These are phyloP conservation scores for Amphiura filiformis DNA, from an alignment of 35 echinoderm and acorn worm genomes.

Conservation along the genomic window DNA sequence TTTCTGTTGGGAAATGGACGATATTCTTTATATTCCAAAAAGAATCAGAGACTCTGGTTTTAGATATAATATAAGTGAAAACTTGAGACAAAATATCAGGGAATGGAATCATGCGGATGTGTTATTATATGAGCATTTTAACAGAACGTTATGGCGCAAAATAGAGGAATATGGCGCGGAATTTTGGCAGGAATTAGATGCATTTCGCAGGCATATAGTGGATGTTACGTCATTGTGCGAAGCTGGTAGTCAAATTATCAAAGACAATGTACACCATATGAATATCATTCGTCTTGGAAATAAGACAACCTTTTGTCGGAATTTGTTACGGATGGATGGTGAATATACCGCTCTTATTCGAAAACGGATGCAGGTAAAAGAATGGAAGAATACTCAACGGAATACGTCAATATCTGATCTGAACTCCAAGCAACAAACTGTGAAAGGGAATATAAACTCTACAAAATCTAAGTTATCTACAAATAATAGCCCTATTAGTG, in stretches of 20 bases:
- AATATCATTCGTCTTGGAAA: not conserved
- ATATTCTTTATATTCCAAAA: constrained; percentile 6
- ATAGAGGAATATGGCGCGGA: not conserved
- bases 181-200: not conserved
- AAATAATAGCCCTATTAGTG: too few relatives aligned
- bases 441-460: too few relatives aligned
- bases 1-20: constrained; percentile 1
- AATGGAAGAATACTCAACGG: too few relatives aligned
- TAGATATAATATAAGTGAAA: not conserved
- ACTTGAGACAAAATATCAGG: not conserved
- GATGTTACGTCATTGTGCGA: not conserved
- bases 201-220: not conserved
- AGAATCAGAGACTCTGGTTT: not conserved
- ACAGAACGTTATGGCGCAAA: too few relatives aligned
- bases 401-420: too few relatives aligned
- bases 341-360: not conserved
- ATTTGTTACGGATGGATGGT: not conserved
- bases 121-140: too few relatives aligned
- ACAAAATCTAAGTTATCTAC: too few relatives aligned
- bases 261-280: not conserved
- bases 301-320: not conserved
- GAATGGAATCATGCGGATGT: not conserved
- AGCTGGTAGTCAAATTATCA: not conserved
- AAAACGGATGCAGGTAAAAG: not conserved
- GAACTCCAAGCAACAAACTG: too few relatives aligned